These are phyloP conservation scores for Luidia sarsii DNA, from an alignment of 53 echinoderm and acorn worm genomes.

Conservation along the genomic window DNA sequence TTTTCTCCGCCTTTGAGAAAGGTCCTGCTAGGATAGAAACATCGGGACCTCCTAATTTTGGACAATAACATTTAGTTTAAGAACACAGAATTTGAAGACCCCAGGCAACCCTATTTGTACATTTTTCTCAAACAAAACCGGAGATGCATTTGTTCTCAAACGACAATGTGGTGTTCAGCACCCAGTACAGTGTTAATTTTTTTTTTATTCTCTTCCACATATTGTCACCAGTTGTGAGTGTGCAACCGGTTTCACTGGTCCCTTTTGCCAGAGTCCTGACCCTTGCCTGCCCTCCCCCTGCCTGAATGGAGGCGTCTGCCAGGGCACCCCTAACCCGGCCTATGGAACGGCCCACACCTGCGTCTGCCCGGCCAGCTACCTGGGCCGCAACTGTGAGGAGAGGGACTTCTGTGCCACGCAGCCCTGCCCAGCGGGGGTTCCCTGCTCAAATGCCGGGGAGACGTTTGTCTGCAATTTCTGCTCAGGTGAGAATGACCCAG, in stretches of 20 bases:
- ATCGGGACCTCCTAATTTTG: neutral
- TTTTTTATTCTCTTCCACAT: neutral
- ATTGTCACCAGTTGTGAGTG: constrained; percentile 71
- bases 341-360: constrained; percentile 80
- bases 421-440: constrained; percentile 74
- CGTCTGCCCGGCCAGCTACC: constrained; percentile 56
- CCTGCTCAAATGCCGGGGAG: constrained; percentile 61
- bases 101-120: too few relatives aligned
- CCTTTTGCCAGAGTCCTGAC: constrained; percentile 61
- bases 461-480: constrained; percentile 88
- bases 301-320: constrained; percentile 77
- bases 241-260: constrained; percentile 66
- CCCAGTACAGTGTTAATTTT: neutral
- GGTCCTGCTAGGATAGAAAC: too few relatives aligned
- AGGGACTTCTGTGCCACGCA: constrained; percentile 68
- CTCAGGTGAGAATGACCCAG: constrained; percentile 71
- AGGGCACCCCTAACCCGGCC: constrained; percentile 45
- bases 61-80: too few relatives aligned
- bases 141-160: too few relatives aligned
- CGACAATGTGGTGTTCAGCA: too few relatives aligned
- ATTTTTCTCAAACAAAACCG: too few relatives aligned
- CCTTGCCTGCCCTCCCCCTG: constrained; percentile 73
- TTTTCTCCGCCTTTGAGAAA: too few relatives aligned
- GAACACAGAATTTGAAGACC: too few relatives aligned
- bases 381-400: constrained; percentile 76